A percentile compares a stretch with the other conserved stretches of the same genome.
These are phyloP conservation scores for Gonioctena quinquepunctata DNA, from an alignment of 1,140 invertebrate genomes.

Conservation along the genomic window DNA sequence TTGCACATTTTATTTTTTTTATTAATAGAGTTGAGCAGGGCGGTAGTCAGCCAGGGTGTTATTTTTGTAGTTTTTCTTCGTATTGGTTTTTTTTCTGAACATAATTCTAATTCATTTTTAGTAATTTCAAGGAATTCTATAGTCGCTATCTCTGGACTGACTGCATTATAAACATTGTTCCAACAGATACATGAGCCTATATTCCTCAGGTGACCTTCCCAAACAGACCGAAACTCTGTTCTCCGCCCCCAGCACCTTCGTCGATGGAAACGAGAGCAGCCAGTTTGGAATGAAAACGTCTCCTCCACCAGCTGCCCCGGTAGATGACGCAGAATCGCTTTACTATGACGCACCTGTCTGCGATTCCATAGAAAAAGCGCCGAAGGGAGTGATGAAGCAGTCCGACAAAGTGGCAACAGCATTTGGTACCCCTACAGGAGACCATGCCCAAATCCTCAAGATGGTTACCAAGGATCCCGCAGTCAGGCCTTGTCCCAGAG, in stretches of 20 bases:
- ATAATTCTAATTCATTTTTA: too few species aligned
- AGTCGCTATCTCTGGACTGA: too few species aligned
- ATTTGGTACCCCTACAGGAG: background rate
- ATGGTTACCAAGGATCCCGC: background rate
- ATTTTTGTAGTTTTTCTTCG: too few species aligned
- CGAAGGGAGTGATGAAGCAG: background rate
- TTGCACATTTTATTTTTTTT: too few species aligned
- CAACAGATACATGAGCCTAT: background rate
- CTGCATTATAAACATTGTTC: too few species aligned
- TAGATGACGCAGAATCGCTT: too few species aligned
- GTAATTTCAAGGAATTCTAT: too few species aligned
- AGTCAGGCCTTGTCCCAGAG: background rate
- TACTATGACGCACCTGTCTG: background rate
- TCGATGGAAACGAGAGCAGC: conserved; percentile 20
- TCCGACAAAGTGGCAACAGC: background rate
- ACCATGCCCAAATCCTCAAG: background rate
- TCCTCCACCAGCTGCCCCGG: background rate
- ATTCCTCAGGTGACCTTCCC: background rate
- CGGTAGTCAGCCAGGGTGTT: background rate
- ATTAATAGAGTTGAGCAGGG: too few species aligned
- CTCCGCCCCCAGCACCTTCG: conserved; percentile 13
- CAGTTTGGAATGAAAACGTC: background rate
- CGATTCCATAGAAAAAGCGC: background rate
- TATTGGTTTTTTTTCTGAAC: too few species aligned
- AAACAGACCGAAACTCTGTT: conserved; percentile 4